Conservation (phyloP, 2,888 invertebrate genomes). For the Aspidiotus rigidus region DNA sequence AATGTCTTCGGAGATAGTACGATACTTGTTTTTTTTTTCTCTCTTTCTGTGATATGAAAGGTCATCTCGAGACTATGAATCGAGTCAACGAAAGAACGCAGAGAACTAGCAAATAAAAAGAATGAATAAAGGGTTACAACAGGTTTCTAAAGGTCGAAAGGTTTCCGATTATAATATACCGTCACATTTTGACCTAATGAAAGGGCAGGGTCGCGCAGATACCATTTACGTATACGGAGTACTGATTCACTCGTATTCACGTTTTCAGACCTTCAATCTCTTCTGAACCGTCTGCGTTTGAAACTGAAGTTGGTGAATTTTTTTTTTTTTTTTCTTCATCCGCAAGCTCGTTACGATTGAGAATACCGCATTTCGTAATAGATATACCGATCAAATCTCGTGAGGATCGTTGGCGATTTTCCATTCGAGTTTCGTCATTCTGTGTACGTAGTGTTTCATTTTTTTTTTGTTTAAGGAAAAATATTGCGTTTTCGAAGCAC, state of each 20-base stretch:
- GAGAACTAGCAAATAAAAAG: not conserved
- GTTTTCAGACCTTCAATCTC: slow-evolving; percentile 31
- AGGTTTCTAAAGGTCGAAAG: slow-evolving; percentile 28
- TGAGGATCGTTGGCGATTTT: too few relatives aligned
- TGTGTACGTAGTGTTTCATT: too few relatives aligned
- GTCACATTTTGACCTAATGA: slow-evolving; percentile 28
- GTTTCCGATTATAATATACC: slow-evolving; percentile 28
- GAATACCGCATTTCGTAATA: not conserved
- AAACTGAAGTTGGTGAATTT: not conserved
- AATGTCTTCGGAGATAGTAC: slow-evolving; percentile 14
- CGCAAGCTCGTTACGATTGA: not conserved
- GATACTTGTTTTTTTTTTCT: slow-evolving; percentile 19
- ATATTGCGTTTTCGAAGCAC: too few relatives aligned
- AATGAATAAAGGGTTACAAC: slow-evolving; percentile 22
- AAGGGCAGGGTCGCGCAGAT: slow-evolving; percentile 28
- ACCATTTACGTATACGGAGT: not conserved
- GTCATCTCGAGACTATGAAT: slow-evolving; percentile 12
- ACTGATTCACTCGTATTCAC: slow-evolving; percentile 30
- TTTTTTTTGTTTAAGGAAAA: too few relatives aligned
- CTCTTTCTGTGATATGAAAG: slow-evolving; percentile 13
- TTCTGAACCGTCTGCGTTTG: not conserved
- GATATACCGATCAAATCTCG: too few relatives aligned
- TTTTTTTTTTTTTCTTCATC: not conserved
- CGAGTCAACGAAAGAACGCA: too few relatives aligned
- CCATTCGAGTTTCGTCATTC: too few relatives aligned